A percentile compares a stretch with the other conserved stretches of the same genome.
phyloP scores from a whole-genome alignment of 2,888 invertebrate species.

The Temnothorax unifasciatus region DNA sequence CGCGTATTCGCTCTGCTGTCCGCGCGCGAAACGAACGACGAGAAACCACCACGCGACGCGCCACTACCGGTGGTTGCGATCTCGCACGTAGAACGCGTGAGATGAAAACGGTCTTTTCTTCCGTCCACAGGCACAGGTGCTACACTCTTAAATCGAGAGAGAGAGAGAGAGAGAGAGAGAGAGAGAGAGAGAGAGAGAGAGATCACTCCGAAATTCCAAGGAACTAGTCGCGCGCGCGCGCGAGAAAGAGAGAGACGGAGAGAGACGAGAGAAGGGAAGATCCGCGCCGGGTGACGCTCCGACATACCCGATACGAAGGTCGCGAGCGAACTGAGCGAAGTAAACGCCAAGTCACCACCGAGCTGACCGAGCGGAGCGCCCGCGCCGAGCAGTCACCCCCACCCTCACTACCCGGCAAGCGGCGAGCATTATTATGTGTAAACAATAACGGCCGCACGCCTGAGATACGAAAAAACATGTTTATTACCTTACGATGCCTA shows the following conservation, averaged over 20 bases:
- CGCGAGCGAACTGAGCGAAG: constrained; percentile 83
- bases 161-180: too few relatives aligned
- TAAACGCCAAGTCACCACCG: constrained; percentile 73
- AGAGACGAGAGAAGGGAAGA: constrained; percentile 26
- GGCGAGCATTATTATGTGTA: too few relatives aligned
- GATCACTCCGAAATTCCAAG: background rate
- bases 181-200: too few relatives aligned
- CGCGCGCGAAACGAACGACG: background rate
- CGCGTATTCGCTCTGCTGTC: background rate
- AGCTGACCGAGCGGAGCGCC: background rate
- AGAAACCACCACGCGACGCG: background rate
- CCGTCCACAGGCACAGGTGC: background rate
- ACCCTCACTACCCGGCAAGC: constrained; percentile 52
- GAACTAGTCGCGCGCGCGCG: constrained; percentile 10
- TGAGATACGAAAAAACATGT: background rate
- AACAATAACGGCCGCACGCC: background rate
- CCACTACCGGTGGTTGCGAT: background rate
- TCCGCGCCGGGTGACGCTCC: constrained; percentile 9
- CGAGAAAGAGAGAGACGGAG: background rate
- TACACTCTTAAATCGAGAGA: background rate
- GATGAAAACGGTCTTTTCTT: background rate
- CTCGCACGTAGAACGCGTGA: too few relatives aligned
- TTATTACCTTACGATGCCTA: too few relatives aligned
- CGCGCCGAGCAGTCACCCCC: constrained; percentile 67
- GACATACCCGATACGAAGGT: constrained; percentile 79